Conservation (phyloP, 2,113 vertebrate genomes). For the Xiphophorus couchianus region DNA sequence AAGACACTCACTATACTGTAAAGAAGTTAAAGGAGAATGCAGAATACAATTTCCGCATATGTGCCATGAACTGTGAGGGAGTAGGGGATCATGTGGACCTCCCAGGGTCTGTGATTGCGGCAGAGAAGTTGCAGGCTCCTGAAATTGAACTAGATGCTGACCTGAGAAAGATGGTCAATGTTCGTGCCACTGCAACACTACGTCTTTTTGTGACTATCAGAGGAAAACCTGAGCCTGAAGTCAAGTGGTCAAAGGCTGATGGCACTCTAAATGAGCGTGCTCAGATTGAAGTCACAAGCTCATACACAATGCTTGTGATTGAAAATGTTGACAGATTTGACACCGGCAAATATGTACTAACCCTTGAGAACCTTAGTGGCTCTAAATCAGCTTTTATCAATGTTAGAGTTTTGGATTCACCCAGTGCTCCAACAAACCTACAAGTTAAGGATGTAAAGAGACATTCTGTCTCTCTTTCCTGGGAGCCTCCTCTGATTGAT, state of each 20-base stretch:
- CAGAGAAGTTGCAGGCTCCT: constrained; percentile 91
- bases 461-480: constrained; percentile 89
- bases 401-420: constrained; percentile 96
- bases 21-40: constrained; percentile 94
- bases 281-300: constrained; percentile 94
- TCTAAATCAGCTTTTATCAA: constrained; percentile 97
- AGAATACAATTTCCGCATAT: constrained; percentile 95
- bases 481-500: constrained; percentile 97
- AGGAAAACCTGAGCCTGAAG: constrained; percentile 97
- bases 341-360: constrained; percentile 93
- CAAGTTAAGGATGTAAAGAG: constrained; percentile 92
- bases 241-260: constrained; percentile 95
- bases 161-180: constrained; percentile 91
- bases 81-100: constrained; percentile 91
- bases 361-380: constrained; percentile 93
- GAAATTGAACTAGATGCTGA: constrained; percentile 98
- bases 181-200: constrained; percentile 89
- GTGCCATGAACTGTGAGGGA: constrained; percentile 93
- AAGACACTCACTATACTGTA: constrained; percentile 88
- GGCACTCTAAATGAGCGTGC: constrained; percentile 89
- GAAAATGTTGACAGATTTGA: constrained; percentile 98
- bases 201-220: constrained; percentile 96
- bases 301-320: constrained; percentile 96
- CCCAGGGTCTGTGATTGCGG: constrained; percentile 86
- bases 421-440: constrained; percentile 91